These are phyloP conservation scores for Odontophorus gujanensis DNA, from an alignment of 2,113 vertebrate genomes.

Conservation along the genomic window DNA sequence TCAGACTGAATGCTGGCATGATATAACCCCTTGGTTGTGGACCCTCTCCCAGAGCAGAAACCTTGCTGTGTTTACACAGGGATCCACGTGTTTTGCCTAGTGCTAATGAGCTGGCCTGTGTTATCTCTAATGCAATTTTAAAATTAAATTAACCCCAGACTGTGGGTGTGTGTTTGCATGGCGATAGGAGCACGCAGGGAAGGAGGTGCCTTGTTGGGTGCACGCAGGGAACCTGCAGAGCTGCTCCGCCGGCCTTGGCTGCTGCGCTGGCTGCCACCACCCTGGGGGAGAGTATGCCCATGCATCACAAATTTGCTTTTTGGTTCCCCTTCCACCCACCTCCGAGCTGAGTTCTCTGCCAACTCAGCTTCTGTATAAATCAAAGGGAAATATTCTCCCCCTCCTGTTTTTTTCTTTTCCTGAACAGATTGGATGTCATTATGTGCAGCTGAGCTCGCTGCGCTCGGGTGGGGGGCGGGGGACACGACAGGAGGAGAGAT, in stretches of 20 bases:
- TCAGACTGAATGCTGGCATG: neutral
- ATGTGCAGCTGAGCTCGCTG: slow-evolving; percentile 75
- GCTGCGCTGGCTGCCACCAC: slow-evolving; percentile 71
- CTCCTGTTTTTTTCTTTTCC: slow-evolving; percentile 72
- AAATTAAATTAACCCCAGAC: slow-evolving; percentile 68
- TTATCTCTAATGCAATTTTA: slow-evolving; percentile 56
- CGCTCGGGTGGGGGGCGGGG: slow-evolving; percentile 55
- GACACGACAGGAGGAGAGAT: slow-evolving; percentile 50
- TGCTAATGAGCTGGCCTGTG: slow-evolving; percentile 64
- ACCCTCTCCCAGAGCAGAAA: neutral
- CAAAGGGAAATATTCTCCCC: slow-evolving; percentile 76
- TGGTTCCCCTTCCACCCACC: slow-evolving; percentile 73
- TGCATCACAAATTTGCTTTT: slow-evolving; percentile 72
- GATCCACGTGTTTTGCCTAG: slow-evolving; percentile 52
- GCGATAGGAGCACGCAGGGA: slow-evolving; percentile 53
- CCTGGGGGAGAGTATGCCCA: slow-evolving; percentile 72
- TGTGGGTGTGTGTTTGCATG: slow-evolving; percentile 69
- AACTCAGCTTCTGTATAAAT: slow-evolving; percentile 76
- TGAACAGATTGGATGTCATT: slow-evolving; percentile 78
- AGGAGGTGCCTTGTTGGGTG: slow-evolving; percentile 64
- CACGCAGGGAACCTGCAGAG: slow-evolving; percentile 68
- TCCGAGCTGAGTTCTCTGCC: slow-evolving; percentile 69
- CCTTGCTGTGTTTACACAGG: neutral
- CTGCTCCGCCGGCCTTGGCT: slow-evolving; percentile 59
- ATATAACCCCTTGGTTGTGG: neutral